A percentile compares a stretch with the other conserved stretches of the same genome.
Conservation (phyloP, 2,888 invertebrate genomes). For the Lutraria lutraria region DNA sequence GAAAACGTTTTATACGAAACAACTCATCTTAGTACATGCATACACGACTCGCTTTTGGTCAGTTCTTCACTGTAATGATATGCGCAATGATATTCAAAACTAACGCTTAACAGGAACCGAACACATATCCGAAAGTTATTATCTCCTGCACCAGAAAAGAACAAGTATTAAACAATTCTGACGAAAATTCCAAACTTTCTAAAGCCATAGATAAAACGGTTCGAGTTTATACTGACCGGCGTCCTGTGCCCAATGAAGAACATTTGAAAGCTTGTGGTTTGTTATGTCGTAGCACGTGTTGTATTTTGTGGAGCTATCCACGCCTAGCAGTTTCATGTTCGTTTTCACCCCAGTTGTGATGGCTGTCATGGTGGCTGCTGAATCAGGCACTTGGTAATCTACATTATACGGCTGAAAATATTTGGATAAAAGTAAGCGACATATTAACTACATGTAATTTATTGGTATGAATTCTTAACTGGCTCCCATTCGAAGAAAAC, state of each 20-base stretch:
- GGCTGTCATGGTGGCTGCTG: background rate
- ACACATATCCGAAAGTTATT: no score
- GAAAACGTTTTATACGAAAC: no score
- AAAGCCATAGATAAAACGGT: no score
- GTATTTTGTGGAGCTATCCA: background rate
- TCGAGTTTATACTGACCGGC: background rate
- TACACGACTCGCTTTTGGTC: background rate
- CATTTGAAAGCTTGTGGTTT: background rate
- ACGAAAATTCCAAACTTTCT: no score
- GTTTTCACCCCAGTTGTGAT: background rate
- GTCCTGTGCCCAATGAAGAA: background rate
- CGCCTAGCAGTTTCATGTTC: background rate
- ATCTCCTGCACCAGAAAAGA: no score
- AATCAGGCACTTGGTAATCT: background rate
- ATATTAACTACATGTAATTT: no score
- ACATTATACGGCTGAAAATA: background rate
- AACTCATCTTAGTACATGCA: background rate
- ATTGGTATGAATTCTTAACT: no score
- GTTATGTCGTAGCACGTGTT: background rate
- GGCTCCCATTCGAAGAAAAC: no score
- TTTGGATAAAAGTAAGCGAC: background rate
- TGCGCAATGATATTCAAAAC: background rate
- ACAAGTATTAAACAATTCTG: no score
- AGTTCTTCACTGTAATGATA: background rate
- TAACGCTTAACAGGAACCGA: background rate